phyloP scores from a whole-genome alignment of 2,888 invertebrate genomes.

The Dione vanillae region DNA sequence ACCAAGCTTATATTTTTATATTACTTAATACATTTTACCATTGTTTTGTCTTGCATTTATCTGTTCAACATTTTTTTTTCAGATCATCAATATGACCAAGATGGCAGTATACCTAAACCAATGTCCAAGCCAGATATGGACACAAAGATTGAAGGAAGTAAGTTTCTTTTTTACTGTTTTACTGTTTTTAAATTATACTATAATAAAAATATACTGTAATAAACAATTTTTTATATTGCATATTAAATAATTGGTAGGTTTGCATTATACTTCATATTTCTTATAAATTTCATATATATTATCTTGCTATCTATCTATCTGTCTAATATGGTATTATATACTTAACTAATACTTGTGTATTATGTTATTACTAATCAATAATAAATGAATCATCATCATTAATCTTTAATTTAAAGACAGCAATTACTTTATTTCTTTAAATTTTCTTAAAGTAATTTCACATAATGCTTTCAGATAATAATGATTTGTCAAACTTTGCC shows the following conservation, averaged over 20 bases:
- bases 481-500: constrained; percentile 55
- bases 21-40: not conserved
- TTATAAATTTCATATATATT: not conserved
- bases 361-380: not conserved
- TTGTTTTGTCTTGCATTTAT: not conserved
- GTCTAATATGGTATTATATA: not conserved
- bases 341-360: not conserved
- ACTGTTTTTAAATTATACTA: not conserved
- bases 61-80: not conserved
- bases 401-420: not conserved
- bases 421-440: not conserved
- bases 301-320: not conserved
- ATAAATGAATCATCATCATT: not conserved
- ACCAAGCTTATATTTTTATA: no score
- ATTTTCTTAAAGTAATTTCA: constrained; percentile 1
- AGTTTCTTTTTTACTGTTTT: not conserved
- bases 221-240: not conserved
- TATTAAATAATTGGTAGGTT: not conserved
- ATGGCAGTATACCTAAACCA: constrained; percentile 6
- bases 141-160: constrained; percentile 11
- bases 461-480: constrained; percentile 57
- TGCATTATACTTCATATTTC: not conserved
- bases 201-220: not conserved
- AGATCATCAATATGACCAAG: constrained; percentile 26
- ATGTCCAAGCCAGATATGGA: constrained; percentile 1